These are phyloP conservation scores for Cephus sareptanus DNA, from an alignment of 2,888 invertebrate species.

Conservation along the genomic window DNA sequence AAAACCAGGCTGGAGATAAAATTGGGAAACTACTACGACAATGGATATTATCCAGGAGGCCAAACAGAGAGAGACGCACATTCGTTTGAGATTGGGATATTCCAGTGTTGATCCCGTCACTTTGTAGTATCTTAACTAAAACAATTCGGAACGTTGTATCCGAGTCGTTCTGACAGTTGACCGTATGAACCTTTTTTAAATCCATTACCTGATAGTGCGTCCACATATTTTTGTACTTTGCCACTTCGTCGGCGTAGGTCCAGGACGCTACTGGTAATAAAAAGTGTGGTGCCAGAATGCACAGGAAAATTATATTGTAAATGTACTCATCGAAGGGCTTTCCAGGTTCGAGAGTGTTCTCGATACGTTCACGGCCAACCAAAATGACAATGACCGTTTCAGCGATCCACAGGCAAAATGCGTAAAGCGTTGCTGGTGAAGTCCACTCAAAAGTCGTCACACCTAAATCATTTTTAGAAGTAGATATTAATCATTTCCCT, in stretches of 20 bases:
- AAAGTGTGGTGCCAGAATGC: conserved; percentile 78
- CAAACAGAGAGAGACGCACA: conserved; percentile 75
- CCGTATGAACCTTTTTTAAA: background rate
- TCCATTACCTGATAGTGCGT: conserved; percentile 75
- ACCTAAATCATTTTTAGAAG: conserved; percentile 17
- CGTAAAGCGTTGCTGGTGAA: conserved; percentile 76
- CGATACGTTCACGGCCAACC: conserved; percentile 64
- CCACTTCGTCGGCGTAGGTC: conserved; percentile 78
- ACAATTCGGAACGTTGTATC: conserved; percentile 31
- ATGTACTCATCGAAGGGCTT: conserved; percentile 81
- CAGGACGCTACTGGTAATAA: conserved; percentile 77
- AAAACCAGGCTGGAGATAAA: conserved; percentile 79
- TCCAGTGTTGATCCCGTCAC: conserved; percentile 75
- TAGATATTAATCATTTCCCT: background rate
- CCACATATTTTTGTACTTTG: conserved; percentile 84
- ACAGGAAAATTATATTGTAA: conserved; percentile 80
- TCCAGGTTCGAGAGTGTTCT: conserved; percentile 64
- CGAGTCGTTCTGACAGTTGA: background rate
- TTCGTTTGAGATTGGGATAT: conserved; percentile 73
- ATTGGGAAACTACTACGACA: conserved; percentile 76
- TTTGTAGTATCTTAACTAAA: conserved; percentile 72
- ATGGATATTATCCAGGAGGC: conserved; percentile 77
- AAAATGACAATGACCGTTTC: conserved; percentile 72
- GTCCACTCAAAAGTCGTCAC: conserved; percentile 74
- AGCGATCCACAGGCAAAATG: conserved; percentile 72